Percentiles rank a stretch among this genome's conserved stretches.
Conservation (phyloP, 2,888 invertebrate species). For the Tachina fera region DNA sequence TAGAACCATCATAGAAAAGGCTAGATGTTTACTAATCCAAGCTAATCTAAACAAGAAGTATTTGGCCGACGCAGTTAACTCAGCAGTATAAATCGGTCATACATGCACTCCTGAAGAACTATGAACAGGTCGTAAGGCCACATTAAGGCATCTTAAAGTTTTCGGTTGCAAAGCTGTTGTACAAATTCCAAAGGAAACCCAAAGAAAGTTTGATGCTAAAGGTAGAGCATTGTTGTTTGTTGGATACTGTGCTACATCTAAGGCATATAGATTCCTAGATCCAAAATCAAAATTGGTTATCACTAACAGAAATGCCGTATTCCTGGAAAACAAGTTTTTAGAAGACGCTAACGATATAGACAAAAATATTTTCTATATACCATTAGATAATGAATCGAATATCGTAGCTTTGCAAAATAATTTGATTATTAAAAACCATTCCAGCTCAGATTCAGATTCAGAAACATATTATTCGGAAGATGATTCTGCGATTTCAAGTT, state of each 20-base stretch:
- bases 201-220: neutral
- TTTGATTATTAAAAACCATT: neutral
- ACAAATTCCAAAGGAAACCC: slow-evolving; percentile 16
- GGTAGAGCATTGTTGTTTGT: too few relatives aligned
- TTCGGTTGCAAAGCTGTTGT: slow-evolving; percentile 61
- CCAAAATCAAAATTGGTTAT: neutral
- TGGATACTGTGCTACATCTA: too few relatives aligned
- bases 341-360: neutral
- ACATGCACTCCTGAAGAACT: neutral
- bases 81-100: too few relatives aligned
- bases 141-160: slow-evolving; percentile 42
- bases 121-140: slow-evolving; percentile 45
- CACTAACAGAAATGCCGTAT: slow-evolving; percentile 4
- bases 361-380: slow-evolving; percentile 9
- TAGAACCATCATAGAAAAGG: slow-evolving; percentile 5
- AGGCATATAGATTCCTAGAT: neutral
- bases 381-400: neutral
- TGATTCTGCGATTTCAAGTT: too few relatives aligned
- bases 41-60: slow-evolving; percentile 17
- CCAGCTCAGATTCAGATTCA: neutral
- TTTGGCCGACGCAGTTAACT: too few relatives aligned
- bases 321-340: too few relatives aligned
- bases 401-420: neutral
- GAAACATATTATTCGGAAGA: neutral
- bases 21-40: neutral